A percentile compares a stretch with the other conserved stretches of the same genome.
These are phyloP conservation scores for Leptinotarsa lineolata DNA, from an alignment of 1,140 invertebrate species.

Conservation along the genomic window DNA sequence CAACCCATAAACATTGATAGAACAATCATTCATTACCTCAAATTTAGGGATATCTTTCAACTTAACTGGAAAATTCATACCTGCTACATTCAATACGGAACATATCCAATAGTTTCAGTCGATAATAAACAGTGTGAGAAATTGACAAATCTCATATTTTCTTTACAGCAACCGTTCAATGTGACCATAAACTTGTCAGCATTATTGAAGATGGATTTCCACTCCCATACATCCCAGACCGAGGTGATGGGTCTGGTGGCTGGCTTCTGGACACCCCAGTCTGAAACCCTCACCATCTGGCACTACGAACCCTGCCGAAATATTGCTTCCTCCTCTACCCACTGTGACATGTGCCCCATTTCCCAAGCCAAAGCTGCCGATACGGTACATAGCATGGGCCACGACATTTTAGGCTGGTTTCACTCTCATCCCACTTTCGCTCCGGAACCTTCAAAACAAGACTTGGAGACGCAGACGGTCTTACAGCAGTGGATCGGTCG, in stretches of 20 bases:
- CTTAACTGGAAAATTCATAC: no score
- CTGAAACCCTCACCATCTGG: slow-evolving; percentile 55
- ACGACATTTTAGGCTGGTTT: slow-evolving; percentile 67
- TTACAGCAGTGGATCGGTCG: slow-evolving; percentile 64
- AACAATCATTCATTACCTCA: no score
- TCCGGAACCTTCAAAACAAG: slow-evolving; percentile 65
- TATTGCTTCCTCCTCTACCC: slow-evolving; percentile 63
- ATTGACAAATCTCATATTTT: not conserved
- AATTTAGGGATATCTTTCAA: no score
- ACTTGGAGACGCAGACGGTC: slow-evolving; percentile 65
- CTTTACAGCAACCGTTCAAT: slow-evolving; percentile 64
- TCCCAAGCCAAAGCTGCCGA: slow-evolving; percentile 60
- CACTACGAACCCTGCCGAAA: slow-evolving; percentile 64
- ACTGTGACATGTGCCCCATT: slow-evolving; percentile 77
- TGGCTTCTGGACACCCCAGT: slow-evolving; percentile 57
- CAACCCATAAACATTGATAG: no score
- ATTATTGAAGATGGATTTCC: slow-evolving; percentile 69
- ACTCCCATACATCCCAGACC: slow-evolving; percentile 67
- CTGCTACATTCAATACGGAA: no score
- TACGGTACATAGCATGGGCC: slow-evolving; percentile 53
- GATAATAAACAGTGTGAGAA: no score
- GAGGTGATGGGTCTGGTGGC: slow-evolving; percentile 78
- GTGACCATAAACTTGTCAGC: slow-evolving; percentile 64
- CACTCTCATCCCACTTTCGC: slow-evolving; percentile 70
- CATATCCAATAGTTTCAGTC: no score